Evolutionary conservation across 2,797 vertebrate species (phyloP).

Genomic region (Jordanella pulchra): DNA sequence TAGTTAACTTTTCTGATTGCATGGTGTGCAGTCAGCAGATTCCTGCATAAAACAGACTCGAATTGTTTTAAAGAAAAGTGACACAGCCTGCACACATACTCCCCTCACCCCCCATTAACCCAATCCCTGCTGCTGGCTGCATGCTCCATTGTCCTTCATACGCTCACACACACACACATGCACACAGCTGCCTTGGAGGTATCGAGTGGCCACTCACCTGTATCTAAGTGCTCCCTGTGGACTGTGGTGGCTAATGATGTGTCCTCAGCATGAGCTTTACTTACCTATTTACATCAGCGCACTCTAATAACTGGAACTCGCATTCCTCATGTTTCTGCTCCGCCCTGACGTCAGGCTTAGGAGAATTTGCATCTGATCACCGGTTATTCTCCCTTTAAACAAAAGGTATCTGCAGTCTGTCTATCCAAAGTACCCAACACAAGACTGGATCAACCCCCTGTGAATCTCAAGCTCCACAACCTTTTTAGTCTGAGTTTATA

Average conservation of each 20-base stretch:
- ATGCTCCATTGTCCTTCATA: constrained; percentile 70
- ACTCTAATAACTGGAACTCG: constrained; percentile 44
- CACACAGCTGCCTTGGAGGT: constrained; percentile 62
- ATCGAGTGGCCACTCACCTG: constrained; percentile 76
- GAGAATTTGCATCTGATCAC: neutral
- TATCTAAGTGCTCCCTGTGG: constrained; percentile 74
- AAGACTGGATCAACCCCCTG: neutral
- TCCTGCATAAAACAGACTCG: neutral
- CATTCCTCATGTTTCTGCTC: constrained; percentile 29
- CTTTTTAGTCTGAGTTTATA: neutral
- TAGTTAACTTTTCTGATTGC: constrained; percentile 37
- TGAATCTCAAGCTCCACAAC: neutral
- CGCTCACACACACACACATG: constrained; percentile 18
- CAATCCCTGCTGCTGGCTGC: constrained; percentile 66
- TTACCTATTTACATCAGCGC: constrained; percentile 78
- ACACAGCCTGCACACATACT: constrained; percentile 44
- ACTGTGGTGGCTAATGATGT: constrained; percentile 76
- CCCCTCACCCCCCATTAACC: constrained; percentile 60
- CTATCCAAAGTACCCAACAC: neutral
- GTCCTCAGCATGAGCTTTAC: constrained; percentile 79
- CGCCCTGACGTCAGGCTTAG: neutral
- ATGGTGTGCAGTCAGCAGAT: constrained; percentile 52
- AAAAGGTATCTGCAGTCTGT: neutral
- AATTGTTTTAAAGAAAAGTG: constrained; percentile 6
- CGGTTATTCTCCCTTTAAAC: neutral